Conservation (phyloP, 2,113 vertebrate species). For the Petromus typicus region DNA sequence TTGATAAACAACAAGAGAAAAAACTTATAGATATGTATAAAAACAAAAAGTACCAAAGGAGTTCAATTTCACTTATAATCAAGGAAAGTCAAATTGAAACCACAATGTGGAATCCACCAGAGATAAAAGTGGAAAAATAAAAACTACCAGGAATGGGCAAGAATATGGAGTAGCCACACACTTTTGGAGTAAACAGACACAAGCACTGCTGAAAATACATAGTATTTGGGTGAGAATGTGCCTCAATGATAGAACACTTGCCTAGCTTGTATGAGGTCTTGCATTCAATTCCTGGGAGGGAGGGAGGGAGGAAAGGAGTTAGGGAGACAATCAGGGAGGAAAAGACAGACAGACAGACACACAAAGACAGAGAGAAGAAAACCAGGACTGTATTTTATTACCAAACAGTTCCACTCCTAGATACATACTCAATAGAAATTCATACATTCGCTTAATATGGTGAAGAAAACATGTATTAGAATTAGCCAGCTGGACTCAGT, state of each 20-base stretch:
- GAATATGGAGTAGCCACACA: not conserved
- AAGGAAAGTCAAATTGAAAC: slow-evolving; percentile 28
- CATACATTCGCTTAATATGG: not conserved
- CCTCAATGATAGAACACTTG: not conserved
- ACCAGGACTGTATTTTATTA: not conserved
- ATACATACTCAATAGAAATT: not conserved
- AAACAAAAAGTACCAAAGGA: not conserved
- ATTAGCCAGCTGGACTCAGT: not conserved
- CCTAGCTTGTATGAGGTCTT: not conserved
- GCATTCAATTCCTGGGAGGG: not conserved
- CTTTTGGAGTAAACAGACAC: not conserved
- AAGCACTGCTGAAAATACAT: not conserved
- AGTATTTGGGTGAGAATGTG: not conserved
- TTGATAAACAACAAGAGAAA: slow-evolving; percentile 13
- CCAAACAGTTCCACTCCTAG: not conserved
- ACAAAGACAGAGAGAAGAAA: not conserved
- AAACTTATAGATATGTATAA: not conserved
- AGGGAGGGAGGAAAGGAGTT: not conserved
- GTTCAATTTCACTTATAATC: not conserved
- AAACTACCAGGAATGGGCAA: not conserved
- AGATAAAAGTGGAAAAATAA: slow-evolving; percentile 19
- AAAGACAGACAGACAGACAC: not conserved
- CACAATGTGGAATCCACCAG: not conserved
- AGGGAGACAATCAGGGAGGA: not conserved
- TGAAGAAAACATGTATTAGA: slow-evolving; percentile 11